Conservation (phyloP, 2,888 invertebrate genomes). For the Diarsia rubi region DNA sequence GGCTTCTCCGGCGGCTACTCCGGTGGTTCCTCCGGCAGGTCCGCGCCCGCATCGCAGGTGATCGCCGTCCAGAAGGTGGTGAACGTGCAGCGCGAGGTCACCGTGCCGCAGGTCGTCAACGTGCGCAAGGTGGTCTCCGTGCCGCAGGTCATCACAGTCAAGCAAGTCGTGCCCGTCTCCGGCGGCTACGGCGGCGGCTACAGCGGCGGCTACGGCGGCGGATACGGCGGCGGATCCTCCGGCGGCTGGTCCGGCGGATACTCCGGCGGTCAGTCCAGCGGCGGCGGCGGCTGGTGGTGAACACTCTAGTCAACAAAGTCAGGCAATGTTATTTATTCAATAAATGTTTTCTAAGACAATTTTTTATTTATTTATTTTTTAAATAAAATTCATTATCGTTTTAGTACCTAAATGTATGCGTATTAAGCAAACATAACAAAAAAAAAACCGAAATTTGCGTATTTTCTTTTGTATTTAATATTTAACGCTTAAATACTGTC, state of each 20-base stretch:
- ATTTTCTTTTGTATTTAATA: too few species aligned
- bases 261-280: constrained; percentile 39
- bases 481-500: too few species aligned
- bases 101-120: constrained; percentile 73
- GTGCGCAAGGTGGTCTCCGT: constrained; percentile 78
- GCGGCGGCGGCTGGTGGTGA: constrained; percentile 66
- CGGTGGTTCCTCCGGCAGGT: constrained; percentile 51
- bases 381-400: neutral
- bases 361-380: neutral
- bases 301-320: constrained; percentile 38
- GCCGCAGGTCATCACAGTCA: constrained; percentile 78
- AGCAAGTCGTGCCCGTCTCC: constrained; percentile 72
- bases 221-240: constrained; percentile 22
- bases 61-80: constrained; percentile 73
- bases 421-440: too few species aligned
- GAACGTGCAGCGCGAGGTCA: constrained; percentile 73
- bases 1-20: constrained; percentile 29
- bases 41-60: constrained; percentile 69
- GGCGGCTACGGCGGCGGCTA: constrained; percentile 35
- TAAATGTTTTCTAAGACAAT: constrained; percentile 9
- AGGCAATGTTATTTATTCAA: constrained; percentile 41
- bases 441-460: too few species aligned
- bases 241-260: constrained; percentile 20
- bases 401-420: neutral
- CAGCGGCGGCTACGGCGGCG: constrained; percentile 27